These are phyloP conservation scores for Boleophthalmus pectinirostris DNA, from an alignment of 2,113 vertebrate genomes.

Conservation along the genomic window DNA sequence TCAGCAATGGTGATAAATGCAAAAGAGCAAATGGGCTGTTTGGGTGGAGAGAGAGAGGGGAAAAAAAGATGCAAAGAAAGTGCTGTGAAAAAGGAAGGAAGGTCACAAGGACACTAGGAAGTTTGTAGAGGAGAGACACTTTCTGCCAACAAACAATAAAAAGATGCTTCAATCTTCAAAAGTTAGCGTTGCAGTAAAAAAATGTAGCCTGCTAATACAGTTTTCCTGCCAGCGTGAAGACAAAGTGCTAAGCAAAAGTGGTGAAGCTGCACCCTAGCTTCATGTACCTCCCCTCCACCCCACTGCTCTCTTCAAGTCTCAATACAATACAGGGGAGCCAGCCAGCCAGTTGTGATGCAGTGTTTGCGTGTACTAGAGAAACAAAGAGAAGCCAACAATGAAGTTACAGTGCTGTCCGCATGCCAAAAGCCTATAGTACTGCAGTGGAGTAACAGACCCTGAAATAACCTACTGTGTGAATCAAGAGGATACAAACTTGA, in stretches of 20 bases:
- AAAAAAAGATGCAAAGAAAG: not conserved
- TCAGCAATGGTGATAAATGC: constrained; percentile 49
- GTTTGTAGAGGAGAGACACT: not conserved
- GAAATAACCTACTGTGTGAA: constrained; percentile 46
- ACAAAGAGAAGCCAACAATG: constrained; percentile 39
- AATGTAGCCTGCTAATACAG: constrained; percentile 41
- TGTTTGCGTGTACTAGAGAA: constrained; percentile 49
- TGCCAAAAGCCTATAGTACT: constrained; percentile 45
- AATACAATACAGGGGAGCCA: constrained; percentile 22
- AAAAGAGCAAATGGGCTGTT: constrained; percentile 40
- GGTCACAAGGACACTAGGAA: not conserved
- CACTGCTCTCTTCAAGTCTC: constrained; percentile 21
- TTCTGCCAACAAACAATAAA: constrained; percentile 56
- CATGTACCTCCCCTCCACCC: constrained; percentile 29
- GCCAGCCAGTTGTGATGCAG: constrained; percentile 47
- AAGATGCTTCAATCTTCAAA: constrained; percentile 51
- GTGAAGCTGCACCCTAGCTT: constrained; percentile 33
- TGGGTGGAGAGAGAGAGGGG: constrained; percentile 11
- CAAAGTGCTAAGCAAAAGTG: constrained; percentile 53
- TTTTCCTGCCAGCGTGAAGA: constrained; percentile 59
- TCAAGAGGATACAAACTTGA: constrained; percentile 29
- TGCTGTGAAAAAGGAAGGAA: not conserved
- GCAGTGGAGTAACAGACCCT: constrained; percentile 56
- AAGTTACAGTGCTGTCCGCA: constrained; percentile 48
- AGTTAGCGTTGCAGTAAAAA: constrained; percentile 63